Percentiles rank a stretch among this genome's conserved stretches.
These are phyloP conservation scores for Eptatretus burgeri DNA, from an alignment of 2,113 vertebrate genomes.

Conservation along the genomic window DNA sequence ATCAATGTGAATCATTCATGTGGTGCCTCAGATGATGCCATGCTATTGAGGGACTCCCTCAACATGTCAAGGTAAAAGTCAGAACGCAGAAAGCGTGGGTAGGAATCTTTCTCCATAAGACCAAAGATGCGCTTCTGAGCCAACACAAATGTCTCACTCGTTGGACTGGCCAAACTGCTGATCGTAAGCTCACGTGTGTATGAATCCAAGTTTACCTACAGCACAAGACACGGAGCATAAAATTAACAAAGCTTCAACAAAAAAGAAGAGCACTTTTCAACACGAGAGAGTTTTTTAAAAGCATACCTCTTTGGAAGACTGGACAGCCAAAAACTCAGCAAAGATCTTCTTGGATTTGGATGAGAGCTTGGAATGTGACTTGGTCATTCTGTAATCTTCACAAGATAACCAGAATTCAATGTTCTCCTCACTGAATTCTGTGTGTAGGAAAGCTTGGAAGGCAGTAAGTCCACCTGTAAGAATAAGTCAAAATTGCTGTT, in stretches of 20 bases:
- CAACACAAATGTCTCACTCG: slow-evolving; percentile 16
- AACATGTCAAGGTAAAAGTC: slow-evolving; percentile 17
- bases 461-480: slow-evolving; percentile 73
- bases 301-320: slow-evolving; percentile 83
- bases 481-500: background rate
- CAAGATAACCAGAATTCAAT: slow-evolving; percentile 95
- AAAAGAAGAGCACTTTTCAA: too few species aligned
- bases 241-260: too few species aligned
- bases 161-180: slow-evolving; percentile 22
- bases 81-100: slow-evolving; percentile 29
- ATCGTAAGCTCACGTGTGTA: slow-evolving; percentile 23
- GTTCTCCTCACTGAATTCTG: slow-evolving; percentile 93
- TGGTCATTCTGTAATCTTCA: slow-evolving; percentile 88
- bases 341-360: slow-evolving; percentile 91
- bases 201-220: slow-evolving; percentile 29
- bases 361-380: slow-evolving; percentile 81
- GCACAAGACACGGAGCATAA: background rate
- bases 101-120: slow-evolving; percentile 26
- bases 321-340: slow-evolving; percentile 67
- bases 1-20: too few species aligned
- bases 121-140: slow-evolving; percentile 28
- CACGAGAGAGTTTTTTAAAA: too few species aligned
- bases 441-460: slow-evolving; percentile 75
- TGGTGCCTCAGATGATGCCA: too few species aligned
- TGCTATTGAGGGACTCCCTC: too few species aligned